phyloP scores from a whole-genome alignment of 1,140 invertebrate species.

The Drosophila littoralis region DNA sequence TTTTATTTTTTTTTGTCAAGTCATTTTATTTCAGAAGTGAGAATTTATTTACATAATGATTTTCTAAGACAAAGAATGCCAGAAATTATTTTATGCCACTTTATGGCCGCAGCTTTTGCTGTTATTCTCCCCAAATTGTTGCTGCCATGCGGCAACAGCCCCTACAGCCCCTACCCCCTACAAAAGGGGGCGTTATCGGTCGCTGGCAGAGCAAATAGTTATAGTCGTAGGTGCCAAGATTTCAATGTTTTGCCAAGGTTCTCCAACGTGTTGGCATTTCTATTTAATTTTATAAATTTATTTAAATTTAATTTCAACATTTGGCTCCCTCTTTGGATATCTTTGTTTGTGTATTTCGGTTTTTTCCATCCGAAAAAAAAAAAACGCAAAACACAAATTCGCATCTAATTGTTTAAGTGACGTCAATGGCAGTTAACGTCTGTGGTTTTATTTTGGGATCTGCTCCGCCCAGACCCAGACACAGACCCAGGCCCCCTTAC shows the following conservation, averaged over 20 bases:
- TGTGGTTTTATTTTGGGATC: conserved; percentile 19
- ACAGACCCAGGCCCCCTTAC: conserved; percentile 56
- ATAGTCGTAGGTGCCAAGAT: conserved; percentile 70
- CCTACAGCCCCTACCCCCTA: neutral
- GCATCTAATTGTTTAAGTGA: conserved; percentile 73
- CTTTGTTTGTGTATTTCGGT: conserved; percentile 46
- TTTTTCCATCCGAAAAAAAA: conserved; percentile 57
- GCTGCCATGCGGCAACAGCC: conserved; percentile 4
- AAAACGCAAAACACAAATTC: conserved; percentile 30
- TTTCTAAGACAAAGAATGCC: conserved; percentile 77
- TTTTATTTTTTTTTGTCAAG: conserved; percentile 53
- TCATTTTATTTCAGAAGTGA: conserved; percentile 79
- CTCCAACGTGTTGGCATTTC: conserved; percentile 56
- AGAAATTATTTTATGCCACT: conserved; percentile 78
- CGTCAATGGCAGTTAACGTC: conserved; percentile 57
- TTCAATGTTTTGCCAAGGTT: conserved; percentile 71
- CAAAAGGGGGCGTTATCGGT: conserved; percentile 27
- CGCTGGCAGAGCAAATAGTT: conserved; percentile 47
- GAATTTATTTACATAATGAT: conserved; percentile 83
- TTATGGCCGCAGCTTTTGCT: conserved; percentile 62
- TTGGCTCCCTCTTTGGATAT: conserved; percentile 21
- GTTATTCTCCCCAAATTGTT: conserved; percentile 17
- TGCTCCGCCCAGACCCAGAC: conserved; percentile 28
- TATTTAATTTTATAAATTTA: conserved; percentile 75
- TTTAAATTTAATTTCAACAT: conserved; percentile 66